Evolutionary conservation across 1,140 invertebrate genomes (phyloP).

Genomic region (Atopsyche davidsoni): DNA sequence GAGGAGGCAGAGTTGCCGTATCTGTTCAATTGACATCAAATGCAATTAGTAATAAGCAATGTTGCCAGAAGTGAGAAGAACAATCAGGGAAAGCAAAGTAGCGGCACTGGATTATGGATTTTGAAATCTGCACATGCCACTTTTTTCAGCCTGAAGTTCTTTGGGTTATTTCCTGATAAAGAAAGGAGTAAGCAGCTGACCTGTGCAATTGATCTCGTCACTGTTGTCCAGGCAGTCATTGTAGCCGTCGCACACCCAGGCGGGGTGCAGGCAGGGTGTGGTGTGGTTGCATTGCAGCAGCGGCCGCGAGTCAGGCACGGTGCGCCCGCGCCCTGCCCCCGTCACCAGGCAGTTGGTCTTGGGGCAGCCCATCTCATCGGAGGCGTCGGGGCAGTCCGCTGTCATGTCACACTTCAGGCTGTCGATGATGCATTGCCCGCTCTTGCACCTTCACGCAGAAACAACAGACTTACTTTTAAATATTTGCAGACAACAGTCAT

Average conservation of each 20-base stretch:
- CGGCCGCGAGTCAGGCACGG: conserved; percentile 10
- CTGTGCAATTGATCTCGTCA: conserved; percentile 51
- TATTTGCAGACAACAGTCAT: no score
- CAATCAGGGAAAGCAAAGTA: background rate
- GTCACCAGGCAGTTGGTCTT: conserved; percentile 30
- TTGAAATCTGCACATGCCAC: no score
- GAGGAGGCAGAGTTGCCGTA: background rate
- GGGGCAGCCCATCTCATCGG: conserved; percentile 49
- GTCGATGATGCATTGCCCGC: conserved; percentile 52
- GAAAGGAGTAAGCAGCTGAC: conserved; percentile 4
- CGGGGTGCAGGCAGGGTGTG: conserved; percentile 33
- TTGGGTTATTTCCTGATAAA: background rate
- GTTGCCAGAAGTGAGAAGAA: background rate
- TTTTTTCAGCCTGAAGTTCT: background rate
- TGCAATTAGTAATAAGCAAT: background rate
- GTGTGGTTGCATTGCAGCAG: conserved; percentile 16
- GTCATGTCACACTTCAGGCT: conserved; percentile 63
- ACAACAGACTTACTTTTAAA: no score
- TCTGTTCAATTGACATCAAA: conserved; percentile 1
- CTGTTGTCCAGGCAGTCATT: conserved; percentile 58
- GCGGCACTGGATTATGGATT: no score
- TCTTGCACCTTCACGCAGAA: conserved; percentile 52
- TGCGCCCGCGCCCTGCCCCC: conserved; percentile 18
- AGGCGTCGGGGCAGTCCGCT: conserved; percentile 58
- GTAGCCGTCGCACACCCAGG: conserved; percentile 65